A percentile compares a stretch with the other conserved stretches of the same genome.
phyloP scores from a whole-genome alignment of 2,888 invertebrate species.

The Lysandra bellargus region DNA sequence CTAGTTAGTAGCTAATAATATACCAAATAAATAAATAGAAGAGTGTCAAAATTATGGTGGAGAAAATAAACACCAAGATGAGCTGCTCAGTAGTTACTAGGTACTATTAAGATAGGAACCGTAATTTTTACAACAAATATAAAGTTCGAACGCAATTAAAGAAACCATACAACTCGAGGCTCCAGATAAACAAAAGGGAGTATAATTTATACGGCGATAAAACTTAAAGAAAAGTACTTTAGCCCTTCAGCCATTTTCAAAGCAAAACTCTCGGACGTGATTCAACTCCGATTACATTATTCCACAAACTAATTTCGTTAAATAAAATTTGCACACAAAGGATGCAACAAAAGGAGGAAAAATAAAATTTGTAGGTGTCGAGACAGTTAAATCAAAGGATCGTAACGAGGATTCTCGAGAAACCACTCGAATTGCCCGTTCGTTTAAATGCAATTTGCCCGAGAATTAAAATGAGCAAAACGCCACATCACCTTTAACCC shows the following conservation, averaged over 20 bases:
- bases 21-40: not conserved
- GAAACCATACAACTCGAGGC: conserved; percentile 19
- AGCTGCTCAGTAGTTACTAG: not conserved
- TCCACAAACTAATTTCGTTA: conserved; percentile 51
- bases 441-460: conserved; percentile 64
- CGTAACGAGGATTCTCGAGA: conserved; percentile 65
- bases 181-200: conserved; percentile 10
- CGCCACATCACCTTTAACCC: conserved; percentile 35
- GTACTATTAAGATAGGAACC: not conserved
- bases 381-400: conserved; percentile 70
- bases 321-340: conserved; percentile 70
- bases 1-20: not conserved
- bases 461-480: conserved; percentile 40
- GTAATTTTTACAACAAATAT: not conserved
- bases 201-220: conserved; percentile 23
- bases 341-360: conserved; percentile 59
- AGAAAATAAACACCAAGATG: not conserved
- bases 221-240: conserved; percentile 28
- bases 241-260: conserved; percentile 24
- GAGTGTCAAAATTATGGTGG: not conserved
- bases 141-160: conserved; percentile 13
- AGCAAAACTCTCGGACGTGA: conserved; percentile 54
- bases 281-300: conserved; percentile 58
- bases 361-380: conserved; percentile 72
- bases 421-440: conserved; percentile 57